phyloP scores from a whole-genome alignment of 2,113 vertebrate genomes.

The Xiphophorus couchianus region DNA sequence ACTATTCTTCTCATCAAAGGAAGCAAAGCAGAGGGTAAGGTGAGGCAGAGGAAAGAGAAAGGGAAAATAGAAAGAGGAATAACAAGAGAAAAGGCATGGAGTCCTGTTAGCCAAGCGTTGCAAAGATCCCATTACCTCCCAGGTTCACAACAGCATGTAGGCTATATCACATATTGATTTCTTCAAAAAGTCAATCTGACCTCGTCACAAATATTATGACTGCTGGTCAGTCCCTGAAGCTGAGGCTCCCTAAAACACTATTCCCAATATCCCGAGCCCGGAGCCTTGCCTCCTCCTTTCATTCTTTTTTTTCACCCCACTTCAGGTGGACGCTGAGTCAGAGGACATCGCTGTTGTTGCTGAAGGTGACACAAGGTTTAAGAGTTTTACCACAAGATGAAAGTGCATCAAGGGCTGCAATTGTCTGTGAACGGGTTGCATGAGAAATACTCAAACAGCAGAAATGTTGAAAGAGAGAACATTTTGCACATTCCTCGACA shows the following conservation, averaged over 20 bases:
- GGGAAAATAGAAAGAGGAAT: slow-evolving; percentile 54
- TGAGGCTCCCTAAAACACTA: slow-evolving; percentile 50
- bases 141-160: slow-evolving; percentile 70
- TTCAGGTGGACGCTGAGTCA: slow-evolving; percentile 21
- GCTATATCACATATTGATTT: slow-evolving; percentile 81
- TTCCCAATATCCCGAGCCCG: slow-evolving; percentile 41
- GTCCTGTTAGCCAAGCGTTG: slow-evolving; percentile 74
- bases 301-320: slow-evolving; percentile 19
- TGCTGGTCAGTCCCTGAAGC: slow-evolving; percentile 62
- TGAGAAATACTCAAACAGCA: slow-evolving; percentile 14
- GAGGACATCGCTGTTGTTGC: slow-evolving; percentile 12
- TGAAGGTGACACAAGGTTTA: slow-evolving; percentile 28
- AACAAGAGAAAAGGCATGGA: slow-evolving; percentile 50
- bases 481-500: slow-evolving; percentile 15
- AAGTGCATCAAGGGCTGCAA: neutral
- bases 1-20: slow-evolving; percentile 64
- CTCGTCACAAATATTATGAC: slow-evolving; percentile 81
- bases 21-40: slow-evolving; percentile 55
- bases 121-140: slow-evolving; percentile 78
- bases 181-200: slow-evolving; percentile 77
- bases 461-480: neutral
- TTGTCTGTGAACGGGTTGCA: slow-evolving; percentile 10
- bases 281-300: slow-evolving; percentile 26
- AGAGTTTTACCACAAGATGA: neutral
- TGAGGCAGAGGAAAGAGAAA: slow-evolving; percentile 36